Evolutionary conservation across 2,888 invertebrate genomes (phyloP), one percentile per base, ranked within the genome.

Genomic region (Zelleria hepariella): DNA sequence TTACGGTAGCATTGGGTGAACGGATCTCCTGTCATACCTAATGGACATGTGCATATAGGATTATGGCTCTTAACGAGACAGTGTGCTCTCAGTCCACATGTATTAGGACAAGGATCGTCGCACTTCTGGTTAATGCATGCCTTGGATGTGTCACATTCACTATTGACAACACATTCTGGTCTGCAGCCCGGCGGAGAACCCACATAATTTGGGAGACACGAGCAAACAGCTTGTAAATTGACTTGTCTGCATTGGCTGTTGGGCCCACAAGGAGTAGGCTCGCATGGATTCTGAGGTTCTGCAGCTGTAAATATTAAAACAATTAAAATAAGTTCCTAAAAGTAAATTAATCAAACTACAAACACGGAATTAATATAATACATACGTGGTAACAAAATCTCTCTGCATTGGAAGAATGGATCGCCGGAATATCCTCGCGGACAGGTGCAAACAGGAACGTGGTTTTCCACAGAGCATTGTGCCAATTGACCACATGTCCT

Each of bases 101-200:
- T 95, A 65, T 95, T 94, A 15, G 94, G 93, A 70, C 97, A 97
- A 48, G 97, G 96, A 84, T 97, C 95, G 8, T 93, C 92, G 75
- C 97, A 97, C 80, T 93, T 94, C 69, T 94, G 94, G 75, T 95
- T 95, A 47, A 96, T 90, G 68, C 97, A 97, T 20, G 96, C 96
- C 66, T 93, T 92, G 61, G 95, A 94, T 15, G 91, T 76, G 23
- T 94, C 91, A 79, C 97, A 97, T 83, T 96, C 96, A 1, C 94
- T 94, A 70, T 94, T 96, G n/a, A 95, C 94, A 7, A 95, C 91
- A 75, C 96, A 96, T 75, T 96, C 95, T 5, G 96, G 96, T 63
- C 95, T 88, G 73, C 97, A 96, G 58, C 91, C 91, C 1, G 95
- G 95, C 58, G 96, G 96, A 62, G 92, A 92, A 59, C 95, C 95